phyloP scores from a whole-genome alignment of 1,140 invertebrate genomes.

The Drosophila novamexicana region DNA sequence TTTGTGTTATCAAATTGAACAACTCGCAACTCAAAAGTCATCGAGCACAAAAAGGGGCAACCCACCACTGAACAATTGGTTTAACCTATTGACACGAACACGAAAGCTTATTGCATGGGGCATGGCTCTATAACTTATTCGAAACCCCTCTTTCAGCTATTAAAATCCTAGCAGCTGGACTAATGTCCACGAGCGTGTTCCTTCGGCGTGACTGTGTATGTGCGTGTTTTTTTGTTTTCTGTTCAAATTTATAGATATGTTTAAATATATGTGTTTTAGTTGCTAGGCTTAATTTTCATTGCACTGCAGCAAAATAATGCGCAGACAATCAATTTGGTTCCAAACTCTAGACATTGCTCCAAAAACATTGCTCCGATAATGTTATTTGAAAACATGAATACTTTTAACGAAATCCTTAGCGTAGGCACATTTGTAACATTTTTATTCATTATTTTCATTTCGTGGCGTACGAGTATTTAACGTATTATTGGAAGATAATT shows the following conservation, averaged over 20 bases:
- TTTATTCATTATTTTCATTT: background rate
- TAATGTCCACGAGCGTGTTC: background rate
- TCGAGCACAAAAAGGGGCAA: background rate
- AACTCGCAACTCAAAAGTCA: background rate
- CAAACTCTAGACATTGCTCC: conserved; percentile 18
- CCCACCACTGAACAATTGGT: background rate
- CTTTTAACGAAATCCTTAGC: background rate
- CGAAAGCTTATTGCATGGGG: conserved; percentile 35
- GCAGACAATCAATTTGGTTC: conserved; percentile 46
- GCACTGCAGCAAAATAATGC: conserved; percentile 28
- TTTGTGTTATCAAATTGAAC: background rate
- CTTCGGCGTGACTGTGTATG: background rate
- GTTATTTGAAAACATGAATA: background rate
- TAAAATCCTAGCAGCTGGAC: background rate
- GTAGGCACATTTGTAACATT: background rate
- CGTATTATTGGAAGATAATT: background rate
- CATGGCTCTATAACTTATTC: conserved; percentile 11
- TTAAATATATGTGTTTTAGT: background rate
- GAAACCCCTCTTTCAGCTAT: background rate
- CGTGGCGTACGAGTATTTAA: background rate
- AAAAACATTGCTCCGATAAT: background rate
- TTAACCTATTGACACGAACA: background rate
- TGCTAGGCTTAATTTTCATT: conserved; percentile 12
- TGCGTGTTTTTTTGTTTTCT: background rate
- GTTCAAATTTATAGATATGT: background rate